Conservation (phyloP, 2,113 vertebrate species). For the Cygnus atratus region DNA sequence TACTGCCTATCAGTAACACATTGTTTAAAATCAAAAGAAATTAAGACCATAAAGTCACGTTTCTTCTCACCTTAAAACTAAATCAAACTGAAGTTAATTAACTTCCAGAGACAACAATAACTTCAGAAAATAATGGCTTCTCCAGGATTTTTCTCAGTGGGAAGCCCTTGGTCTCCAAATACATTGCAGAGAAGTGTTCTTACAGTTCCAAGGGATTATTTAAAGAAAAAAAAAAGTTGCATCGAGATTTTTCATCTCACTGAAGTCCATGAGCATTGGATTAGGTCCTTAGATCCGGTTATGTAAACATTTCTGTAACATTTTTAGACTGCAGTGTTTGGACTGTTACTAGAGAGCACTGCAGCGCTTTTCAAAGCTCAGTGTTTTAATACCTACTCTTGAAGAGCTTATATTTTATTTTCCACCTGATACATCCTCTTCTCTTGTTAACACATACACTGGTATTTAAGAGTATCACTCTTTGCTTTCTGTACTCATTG, state of each 20-base stretch:
- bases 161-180: not conserved
- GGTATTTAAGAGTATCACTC: not conserved
- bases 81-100: not conserved
- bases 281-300: constrained; percentile 38
- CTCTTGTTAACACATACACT: not conserved
- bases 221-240: not conserved
- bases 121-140: not conserved
- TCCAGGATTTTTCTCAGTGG: not conserved
- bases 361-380: not conserved
- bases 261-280: constrained; percentile 12
- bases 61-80: not conserved
- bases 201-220: constrained; percentile 18
- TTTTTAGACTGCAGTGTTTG: constrained; percentile 35
- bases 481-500: not conserved
- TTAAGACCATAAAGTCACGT: not conserved
- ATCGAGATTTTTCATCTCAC: constrained; percentile 28
- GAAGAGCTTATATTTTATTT: constrained; percentile 5
- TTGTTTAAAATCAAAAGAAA: not conserved
- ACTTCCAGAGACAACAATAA: not conserved
- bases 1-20: not conserved
- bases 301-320: constrained; percentile 43
- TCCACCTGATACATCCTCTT: not conserved
- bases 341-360: not conserved
- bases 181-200: not conserved
- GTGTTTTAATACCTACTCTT: not conserved